Evolutionary conservation across 1,140 invertebrate genomes (phyloP).

Genomic region (Mactra quadrangularis): DNA sequence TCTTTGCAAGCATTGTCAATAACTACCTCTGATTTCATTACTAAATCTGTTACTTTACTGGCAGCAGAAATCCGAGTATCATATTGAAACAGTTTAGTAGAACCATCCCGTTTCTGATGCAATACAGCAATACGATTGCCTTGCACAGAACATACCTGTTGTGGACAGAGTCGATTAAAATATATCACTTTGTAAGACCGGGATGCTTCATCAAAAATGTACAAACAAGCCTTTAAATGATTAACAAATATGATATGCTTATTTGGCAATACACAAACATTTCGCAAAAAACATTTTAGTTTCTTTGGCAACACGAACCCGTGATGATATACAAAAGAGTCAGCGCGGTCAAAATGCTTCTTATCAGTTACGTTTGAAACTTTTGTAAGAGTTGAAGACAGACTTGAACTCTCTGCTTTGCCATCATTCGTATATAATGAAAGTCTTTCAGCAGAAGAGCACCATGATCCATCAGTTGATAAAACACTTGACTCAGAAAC

Average conservation of each 20-base stretch:
- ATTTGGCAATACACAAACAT: not conserved
- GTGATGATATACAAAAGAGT: not conserved
- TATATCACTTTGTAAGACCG: not conserved
- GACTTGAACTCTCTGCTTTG: not conserved
- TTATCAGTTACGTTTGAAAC: not conserved
- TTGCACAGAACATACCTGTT: not conserved
- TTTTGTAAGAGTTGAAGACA: not conserved
- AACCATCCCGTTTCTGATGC: not conserved
- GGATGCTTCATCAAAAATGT: not conserved
- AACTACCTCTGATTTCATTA: not conserved
- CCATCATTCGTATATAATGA: not conserved
- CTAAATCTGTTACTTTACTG: not conserved
- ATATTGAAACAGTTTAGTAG: not conserved
- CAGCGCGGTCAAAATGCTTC: slow-evolving; percentile 4
- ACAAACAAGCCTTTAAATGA: not conserved
- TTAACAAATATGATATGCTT: not conserved
- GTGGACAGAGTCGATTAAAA: not conserved
- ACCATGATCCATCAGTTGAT: not conserved
- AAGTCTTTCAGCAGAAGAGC: not conserved
- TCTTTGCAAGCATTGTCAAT: not conserved
- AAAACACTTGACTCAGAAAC: slow-evolving; percentile 7
- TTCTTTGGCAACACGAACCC: not conserved
- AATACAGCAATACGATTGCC: not conserved
- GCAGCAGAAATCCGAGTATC: not conserved
- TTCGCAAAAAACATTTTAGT: not conserved